Base-by-base conservation (phyloP, 2,888 invertebrate genomes). In the Ophioninae sp. region DNA sequence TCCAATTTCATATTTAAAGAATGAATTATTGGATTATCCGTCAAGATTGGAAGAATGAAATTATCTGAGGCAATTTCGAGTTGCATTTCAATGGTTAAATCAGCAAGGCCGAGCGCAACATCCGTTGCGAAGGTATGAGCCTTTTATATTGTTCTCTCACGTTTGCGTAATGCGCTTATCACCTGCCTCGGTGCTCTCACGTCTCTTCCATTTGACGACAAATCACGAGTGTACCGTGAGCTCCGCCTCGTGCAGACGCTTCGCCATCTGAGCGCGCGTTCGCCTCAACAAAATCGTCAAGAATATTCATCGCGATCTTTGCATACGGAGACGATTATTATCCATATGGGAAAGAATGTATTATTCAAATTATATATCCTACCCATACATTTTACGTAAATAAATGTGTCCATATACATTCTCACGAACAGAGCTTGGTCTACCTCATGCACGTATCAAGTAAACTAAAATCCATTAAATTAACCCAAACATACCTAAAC, bases 261-360 rank as follows among this genome's bases (percentile, higher is more conserved):
- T 6, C 13, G 50, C 50, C 50, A 17, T 50, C 50, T 50, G 50
- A 50, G 50, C 50, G 50, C 50, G 17, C 50, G 50, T 78, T 73
- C 59, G 65, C 50, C 61, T 20, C 74, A 67, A 70, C 77, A 65
- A 81, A 81, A 74, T 77, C 78, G 59, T 78, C 50, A 70, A 81
- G 78, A 78, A 83, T 83, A 83, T 81, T 83, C 81, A 83, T 81
- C 17, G 62, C 62, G 64, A 50, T 57, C 20, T 81, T 74, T 81
- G 77, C 81, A 81, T 78, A 74, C 23, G 73, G 78, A 74, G 64
- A 78, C 77, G 68, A 79, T 76, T 68, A 76, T 79, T 67, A 65
- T 78, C 57, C 74, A 79, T 70, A 70, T 79, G 74, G 78, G 64
- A 57, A 65, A 75, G 50, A 64, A 70, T 65, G 39, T 68, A 68